Evolutionary conservation across 2,888 invertebrate genomes (phyloP).

Genomic region (Agrypnus murinus): DNA sequence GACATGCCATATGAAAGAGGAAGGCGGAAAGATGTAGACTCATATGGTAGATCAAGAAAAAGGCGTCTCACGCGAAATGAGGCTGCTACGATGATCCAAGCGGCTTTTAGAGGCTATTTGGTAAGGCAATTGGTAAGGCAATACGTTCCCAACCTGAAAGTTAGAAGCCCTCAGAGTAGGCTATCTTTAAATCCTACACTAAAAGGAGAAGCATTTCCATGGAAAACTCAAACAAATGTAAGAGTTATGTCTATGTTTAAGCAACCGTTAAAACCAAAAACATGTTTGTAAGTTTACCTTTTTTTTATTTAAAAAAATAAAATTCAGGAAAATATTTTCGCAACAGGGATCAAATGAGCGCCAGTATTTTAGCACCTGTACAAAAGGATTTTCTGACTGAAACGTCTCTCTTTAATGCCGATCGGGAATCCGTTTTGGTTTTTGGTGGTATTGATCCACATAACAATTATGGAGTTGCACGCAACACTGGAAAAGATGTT

Average conservation of each 20-base stretch:
- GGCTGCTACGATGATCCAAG: conserved; percentile 68
- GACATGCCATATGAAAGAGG: too few species aligned
- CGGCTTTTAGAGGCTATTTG: conserved; percentile 63
- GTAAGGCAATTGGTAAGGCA: conserved; percentile 64
- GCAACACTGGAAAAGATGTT: conserved; percentile 79
- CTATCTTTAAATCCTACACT: too few species aligned
- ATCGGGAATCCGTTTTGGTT: conserved; percentile 77
- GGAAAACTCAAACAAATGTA: conserved; percentile 10
- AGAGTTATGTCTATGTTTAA: conserved; percentile 38
- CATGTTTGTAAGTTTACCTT: background rate
- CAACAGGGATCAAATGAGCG: conserved; percentile 55
- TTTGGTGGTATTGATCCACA: conserved; percentile 83
- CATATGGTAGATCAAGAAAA: too few species aligned
- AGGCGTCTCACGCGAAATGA: conserved; percentile 63
- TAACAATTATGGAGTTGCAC: conserved; percentile 73
- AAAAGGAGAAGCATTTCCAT: conserved; percentile 12
- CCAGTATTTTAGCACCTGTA: conserved; percentile 52
- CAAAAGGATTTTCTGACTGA: conserved; percentile 72
- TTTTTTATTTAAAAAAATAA: background rate
- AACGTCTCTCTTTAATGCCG: conserved; percentile 75
- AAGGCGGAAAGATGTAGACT: too few species aligned
- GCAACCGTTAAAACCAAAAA: conserved; percentile 5
- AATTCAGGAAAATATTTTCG: background rate
- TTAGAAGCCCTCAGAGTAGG: conserved; percentile 16
- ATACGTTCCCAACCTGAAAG: conserved; percentile 51